phyloP scores from a whole-genome alignment of 2,888 invertebrate genomes.

The Vesta saturnalis region DNA sequence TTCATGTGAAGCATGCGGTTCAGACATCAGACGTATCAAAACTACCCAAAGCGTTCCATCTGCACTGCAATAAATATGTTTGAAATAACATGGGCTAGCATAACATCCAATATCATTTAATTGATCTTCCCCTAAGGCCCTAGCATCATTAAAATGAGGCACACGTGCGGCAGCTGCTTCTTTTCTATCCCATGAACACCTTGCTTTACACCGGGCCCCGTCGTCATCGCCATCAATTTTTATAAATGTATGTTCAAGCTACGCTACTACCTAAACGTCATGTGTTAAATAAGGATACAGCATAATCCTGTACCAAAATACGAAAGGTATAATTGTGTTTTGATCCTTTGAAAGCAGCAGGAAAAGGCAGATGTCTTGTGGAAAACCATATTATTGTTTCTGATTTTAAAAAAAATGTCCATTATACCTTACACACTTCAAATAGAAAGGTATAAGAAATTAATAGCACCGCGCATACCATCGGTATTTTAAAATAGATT shows the following conservation, averaged over 20 bases:
- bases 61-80: neutral
- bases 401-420: neutral
- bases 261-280: neutral
- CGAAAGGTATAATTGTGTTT: slow-evolving; percentile 18
- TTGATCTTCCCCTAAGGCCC: slow-evolving; percentile 41
- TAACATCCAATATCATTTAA: slow-evolving; percentile 42
- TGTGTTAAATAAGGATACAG: slow-evolving; percentile 16
- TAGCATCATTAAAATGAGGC: slow-evolving; percentile 41
- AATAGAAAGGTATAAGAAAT: slow-evolving; percentile 7
- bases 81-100: slow-evolving; percentile 18
- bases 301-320: neutral
- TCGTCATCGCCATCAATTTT: slow-evolving; percentile 14
- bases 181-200: slow-evolving; percentile 41
- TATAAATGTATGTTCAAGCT: neutral
- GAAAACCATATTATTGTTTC: slow-evolving; percentile 15
- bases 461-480: slow-evolving; percentile 12
- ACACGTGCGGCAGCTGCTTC: slow-evolving; percentile 47
- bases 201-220: slow-evolving; percentile 39
- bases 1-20: no score
- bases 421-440: slow-evolving; percentile 5
- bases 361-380: slow-evolving; percentile 25
- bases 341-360: slow-evolving; percentile 10
- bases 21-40: neutral
- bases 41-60: slow-evolving; percentile 3
- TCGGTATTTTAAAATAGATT: neutral